Evolutionary conservation across 2,113 vertebrate genomes (phyloP), one percentile per base, ranked within the genome.

Genomic region (Illadopsis cleaveri): DNA sequence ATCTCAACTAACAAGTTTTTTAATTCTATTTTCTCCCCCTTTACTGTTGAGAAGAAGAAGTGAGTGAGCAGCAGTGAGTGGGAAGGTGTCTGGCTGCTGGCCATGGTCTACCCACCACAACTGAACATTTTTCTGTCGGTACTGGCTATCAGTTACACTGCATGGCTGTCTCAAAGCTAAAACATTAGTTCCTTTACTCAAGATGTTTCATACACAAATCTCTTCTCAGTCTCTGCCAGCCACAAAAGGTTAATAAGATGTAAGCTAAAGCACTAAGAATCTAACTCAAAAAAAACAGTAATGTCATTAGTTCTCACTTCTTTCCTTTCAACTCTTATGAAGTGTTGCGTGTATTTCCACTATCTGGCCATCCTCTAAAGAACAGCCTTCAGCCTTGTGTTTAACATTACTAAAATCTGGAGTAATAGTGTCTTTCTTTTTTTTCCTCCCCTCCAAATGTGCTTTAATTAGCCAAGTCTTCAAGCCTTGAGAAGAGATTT

Each of bases 401-500:
- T 93, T 42, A 73, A 30, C 33, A 88, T 94, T 82, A 73, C 19
- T 53, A 33, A 93, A 91, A 82, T 82, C 58, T 91, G 78, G 62
- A 94, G 27, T 58, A 82, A 65, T 11, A 40, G 15, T 16, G 3
- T 28, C 15, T 75, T 19, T 58, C 5, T 18, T 22, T 50, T 58
- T 76, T 81, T 51, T 5, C 22, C 28, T 54, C 9, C 21, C 11
- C 31, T 79, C 61, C 37, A 78, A 91, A 78, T 86, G 22, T 48
- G 21, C 73, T 94, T 90, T 86, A 90, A 95, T 94, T 85, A 85
- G 66, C 54, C 70, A 81, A 94, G 73, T 88, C 70, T 89, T 82
- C 37, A 62, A 94, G 86, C 23, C 22, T 71, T 81, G 35, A 82
- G 60, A 79, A 68, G 64, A 93, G 71, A 93, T 95, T 93, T 95